phyloP scores from a whole-genome alignment of 1,140 invertebrate species.

The Wasmannia auropunctata region DNA sequence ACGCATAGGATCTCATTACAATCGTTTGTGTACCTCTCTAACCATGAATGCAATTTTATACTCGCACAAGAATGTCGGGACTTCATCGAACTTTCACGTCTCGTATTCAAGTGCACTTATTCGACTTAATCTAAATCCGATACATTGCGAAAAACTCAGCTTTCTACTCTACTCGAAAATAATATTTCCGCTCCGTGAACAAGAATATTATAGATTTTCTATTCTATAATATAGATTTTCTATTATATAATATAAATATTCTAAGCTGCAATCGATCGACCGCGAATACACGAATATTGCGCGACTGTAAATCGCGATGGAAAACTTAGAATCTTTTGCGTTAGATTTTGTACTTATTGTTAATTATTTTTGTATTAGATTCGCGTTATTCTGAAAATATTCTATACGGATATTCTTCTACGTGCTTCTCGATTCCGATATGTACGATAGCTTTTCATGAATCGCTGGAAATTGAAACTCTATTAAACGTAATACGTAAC shows the following conservation, averaged over 20 bases:
- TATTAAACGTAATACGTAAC: slow-evolving; percentile 6
- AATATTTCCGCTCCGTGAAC: background rate
- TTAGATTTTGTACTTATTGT: too few relatives aligned
- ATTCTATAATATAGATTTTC: too few relatives aligned
- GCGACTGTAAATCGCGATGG: background rate
- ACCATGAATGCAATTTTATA: slow-evolving; percentile 1
- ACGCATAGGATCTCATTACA: background rate
- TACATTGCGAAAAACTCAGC: slow-evolving; percentile 1
- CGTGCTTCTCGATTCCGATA: background rate
- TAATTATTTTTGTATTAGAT: too few relatives aligned
- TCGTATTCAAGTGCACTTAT: slow-evolving; percentile 17
- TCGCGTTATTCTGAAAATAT: background rate
- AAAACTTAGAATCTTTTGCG: background rate
- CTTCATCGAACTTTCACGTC: slow-evolving; percentile 26
- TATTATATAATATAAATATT: too few relatives aligned
- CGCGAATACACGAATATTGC: slow-evolving; percentile 16
- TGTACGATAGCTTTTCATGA: background rate
- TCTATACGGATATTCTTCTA: background rate
- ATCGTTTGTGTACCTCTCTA: background rate
- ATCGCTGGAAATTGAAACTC: slow-evolving; percentile 35
- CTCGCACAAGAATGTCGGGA: background rate
- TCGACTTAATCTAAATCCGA: background rate
- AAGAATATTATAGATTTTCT: too few relatives aligned
- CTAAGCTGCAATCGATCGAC: background rate
- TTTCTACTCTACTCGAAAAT: slow-evolving; percentile 40